phyloP scores from a whole-genome alignment of 2,113 vertebrate genomes.

The Lucifuga dentata region DNA sequence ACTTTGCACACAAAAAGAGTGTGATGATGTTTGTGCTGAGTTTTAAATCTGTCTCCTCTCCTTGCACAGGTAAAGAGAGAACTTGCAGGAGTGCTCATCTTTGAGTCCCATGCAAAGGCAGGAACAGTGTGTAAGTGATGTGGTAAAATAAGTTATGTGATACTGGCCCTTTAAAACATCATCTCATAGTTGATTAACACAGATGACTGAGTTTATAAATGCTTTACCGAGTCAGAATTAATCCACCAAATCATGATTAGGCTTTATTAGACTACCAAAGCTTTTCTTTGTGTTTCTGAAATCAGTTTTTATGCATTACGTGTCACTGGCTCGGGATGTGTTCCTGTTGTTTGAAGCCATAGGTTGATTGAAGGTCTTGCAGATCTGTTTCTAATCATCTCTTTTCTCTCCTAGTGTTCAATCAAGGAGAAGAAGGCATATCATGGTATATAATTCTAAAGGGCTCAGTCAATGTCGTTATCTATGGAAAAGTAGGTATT shows the following conservation, averaged over 20 bases:
- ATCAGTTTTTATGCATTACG: too few relatives aligned
- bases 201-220: too few relatives aligned
- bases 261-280: not conserved
- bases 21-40: not conserved
- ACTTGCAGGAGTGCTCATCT: constrained; percentile 94
- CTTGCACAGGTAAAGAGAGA: constrained; percentile 91
- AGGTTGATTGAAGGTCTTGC: too few relatives aligned
- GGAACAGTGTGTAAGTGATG: constrained; percentile 95
- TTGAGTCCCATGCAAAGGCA: constrained; percentile 95
- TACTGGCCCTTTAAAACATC: too few relatives aligned
- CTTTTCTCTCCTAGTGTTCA: constrained; percentile 91
- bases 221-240: not conserved
- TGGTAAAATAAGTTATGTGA: not conserved
- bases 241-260: constrained; percentile 4
- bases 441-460: constrained; percentile 99
- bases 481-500: constrained; percentile 95
- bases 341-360: too few relatives aligned
- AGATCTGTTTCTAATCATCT: not conserved
- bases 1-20: not conserved
- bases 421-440: constrained; percentile 98
- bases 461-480: constrained; percentile 98
- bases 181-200: too few relatives aligned
- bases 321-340: too few relatives aligned
- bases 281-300: constrained; percentile 23
- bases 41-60: constrained; percentile 52